Evolutionary conservation across 2,888 invertebrate genomes (phyloP).

Genomic region (Amiota communis): DNA sequence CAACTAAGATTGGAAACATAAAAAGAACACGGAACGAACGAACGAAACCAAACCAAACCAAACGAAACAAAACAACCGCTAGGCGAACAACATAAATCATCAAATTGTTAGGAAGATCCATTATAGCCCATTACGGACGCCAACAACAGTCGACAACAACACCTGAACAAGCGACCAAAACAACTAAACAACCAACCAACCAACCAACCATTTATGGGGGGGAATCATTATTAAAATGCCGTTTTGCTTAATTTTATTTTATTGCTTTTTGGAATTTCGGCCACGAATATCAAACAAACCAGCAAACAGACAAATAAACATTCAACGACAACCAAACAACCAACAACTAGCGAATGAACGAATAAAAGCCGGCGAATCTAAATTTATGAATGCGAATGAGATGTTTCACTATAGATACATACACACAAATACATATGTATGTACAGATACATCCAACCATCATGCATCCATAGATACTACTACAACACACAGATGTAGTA

Average conservation of each 20-base stretch:
- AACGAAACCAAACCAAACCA: conserved; percentile 43
- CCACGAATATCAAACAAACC: conserved; percentile 57
- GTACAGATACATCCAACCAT: not conserved
- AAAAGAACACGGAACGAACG: conserved; percentile 47
- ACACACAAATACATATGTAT: not conserved
- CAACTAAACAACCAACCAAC: not conserved
- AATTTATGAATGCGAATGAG: conserved; percentile 69
- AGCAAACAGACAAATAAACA: conserved; percentile 48
- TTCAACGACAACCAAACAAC: conserved; percentile 40
- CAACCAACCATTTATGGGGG: conserved; percentile 1
- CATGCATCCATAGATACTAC: not conserved
- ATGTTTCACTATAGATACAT: conserved; percentile 57
- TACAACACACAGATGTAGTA: not conserved
- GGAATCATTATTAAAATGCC: conserved; percentile 65
- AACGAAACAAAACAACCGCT: conserved; percentile 58
- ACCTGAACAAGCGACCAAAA: conserved; percentile 20
- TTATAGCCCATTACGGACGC: conserved; percentile 66
- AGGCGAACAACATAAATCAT: conserved; percentile 65
- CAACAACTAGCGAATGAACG: conserved; percentile 37
- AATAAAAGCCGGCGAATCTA: conserved; percentile 54
- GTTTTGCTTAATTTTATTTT: conserved; percentile 69
- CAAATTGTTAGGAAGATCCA: conserved; percentile 68
- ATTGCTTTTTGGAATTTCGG: conserved; percentile 63
- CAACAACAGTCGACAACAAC: conserved; percentile 26
- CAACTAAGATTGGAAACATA: conserved; percentile 49